phyloP scores from a whole-genome alignment of 2,888 invertebrate genomes.

The Caenorhabditis sulstoni region DNA sequence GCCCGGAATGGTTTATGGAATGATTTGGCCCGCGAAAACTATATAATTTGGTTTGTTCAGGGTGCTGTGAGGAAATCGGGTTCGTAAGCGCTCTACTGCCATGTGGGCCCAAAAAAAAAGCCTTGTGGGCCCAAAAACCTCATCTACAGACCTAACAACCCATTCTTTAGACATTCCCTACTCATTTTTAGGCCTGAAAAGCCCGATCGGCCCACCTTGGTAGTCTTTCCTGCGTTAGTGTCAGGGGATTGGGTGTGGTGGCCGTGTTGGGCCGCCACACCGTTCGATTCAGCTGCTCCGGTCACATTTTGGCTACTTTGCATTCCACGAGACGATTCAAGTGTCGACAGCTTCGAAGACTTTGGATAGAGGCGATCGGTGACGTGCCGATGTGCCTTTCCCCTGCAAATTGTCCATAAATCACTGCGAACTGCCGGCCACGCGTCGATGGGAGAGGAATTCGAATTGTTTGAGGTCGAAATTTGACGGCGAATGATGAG shows the following conservation, averaged over 20 bases:
- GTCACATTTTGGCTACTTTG: constrained; percentile 68
- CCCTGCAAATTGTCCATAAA: constrained; percentile 39
- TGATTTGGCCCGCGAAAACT: too few relatives aligned
- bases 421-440: too few relatives aligned
- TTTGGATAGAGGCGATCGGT: constrained; percentile 65
- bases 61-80: too few relatives aligned
- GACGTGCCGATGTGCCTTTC: constrained; percentile 65
- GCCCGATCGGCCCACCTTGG: constrained; percentile 23
- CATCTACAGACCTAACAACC: too few relatives aligned
- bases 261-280: constrained; percentile 54
- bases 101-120: too few relatives aligned
- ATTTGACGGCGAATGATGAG: constrained; percentile 1
- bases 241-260: constrained; percentile 60
- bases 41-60: too few relatives aligned
- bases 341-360: constrained; percentile 67
- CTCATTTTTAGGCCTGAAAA: too few relatives aligned
- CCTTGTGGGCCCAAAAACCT: too few relatives aligned
- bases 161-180: constrained; percentile 4
- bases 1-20: too few relatives aligned
- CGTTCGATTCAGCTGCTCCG: constrained; percentile 39
- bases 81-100: too few relatives aligned
- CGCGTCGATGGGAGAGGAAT: neutral
- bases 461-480: constrained; percentile 5
- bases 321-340: constrained; percentile 66
- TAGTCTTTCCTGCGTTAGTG: constrained; percentile 52